Evolutionary conservation across 1,140 invertebrate genomes (phyloP), one percentile per base, ranked within the genome.

Genomic region (Ostrea denselamellosa): DNA sequence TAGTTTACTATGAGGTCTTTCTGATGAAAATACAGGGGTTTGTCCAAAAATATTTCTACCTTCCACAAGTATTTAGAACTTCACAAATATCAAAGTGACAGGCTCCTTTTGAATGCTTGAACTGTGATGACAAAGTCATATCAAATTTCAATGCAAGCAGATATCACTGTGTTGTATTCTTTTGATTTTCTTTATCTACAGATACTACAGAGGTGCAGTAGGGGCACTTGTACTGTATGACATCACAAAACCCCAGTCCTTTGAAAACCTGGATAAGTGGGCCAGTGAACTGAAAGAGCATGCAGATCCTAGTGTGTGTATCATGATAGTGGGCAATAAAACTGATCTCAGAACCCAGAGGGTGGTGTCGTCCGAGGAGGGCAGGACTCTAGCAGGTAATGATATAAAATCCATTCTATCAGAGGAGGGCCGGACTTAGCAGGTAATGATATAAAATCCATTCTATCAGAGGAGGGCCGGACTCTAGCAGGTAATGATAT

Each of bases 341-440:
- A 91, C 90, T 3, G 94, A 95, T 88, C 90, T 94, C 22, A 85
- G 90, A 54, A 92, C 94, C 53, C 89, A 94, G 17, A 89, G 94
- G 62, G 92, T 91, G 14, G 92, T 95, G 90, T 98, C 98, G 86
- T 99, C 98, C 90, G 99, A 99, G 94, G 99, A 99, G 95, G 99
- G 99, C 88, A 98, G 98, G 95, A 96, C 97, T 62, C 99, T 99
- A 96, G 99, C 99, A 88, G 93, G 93, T 94, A 77, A 17, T 0
- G 58, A 5, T 1, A 8, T 44, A 44, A 1, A 62, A n/a, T 34
- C 22, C 8, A 28, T 28, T 28, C 22, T 34, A 7, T 71, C 9
- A 17, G 56, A 12, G 54, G 56, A 14, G 56, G 56, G 56, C 10
- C 34, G 34, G 34, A 44, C 34, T 44, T 68, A 25, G 65, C n/a